Evolutionary conservation across 2,888 invertebrate species (phyloP), one percentile per base, ranked within the genome.

Genomic region (Ophion ellenae): DNA sequence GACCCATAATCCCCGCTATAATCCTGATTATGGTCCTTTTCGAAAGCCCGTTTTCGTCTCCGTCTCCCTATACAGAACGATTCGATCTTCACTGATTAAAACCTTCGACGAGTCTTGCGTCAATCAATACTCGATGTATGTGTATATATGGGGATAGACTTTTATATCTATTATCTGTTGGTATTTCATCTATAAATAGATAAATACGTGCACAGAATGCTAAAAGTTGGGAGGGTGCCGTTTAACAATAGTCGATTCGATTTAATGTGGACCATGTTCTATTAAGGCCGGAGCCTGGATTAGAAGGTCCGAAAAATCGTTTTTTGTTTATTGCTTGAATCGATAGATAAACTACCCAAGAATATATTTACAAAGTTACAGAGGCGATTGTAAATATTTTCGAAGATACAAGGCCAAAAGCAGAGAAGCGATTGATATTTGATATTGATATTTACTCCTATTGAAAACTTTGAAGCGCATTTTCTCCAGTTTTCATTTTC

Each of bases 1-100:
- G 82, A 45, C 67, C 92, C 89, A 92, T 92, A 92, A 93, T 93
- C 91, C 91, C 89, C 86, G 90, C 92, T 91, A 92, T 92, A 92
- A 93, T 91, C 91, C 92, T 93, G 93, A 93, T 94, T 93, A 92
- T 89, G 82, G 74, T 80, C 85, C 83, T 76, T 74, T 77, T 78
- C 78, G 61, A 82, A 83, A 83, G 81, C 85, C 79, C 36, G 32
- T 63, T 74, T 66, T 28, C 47, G 61, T 47, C 20, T 75, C 24
- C 40, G 74, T 73, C 11, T 74, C 36, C 73, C 74, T 67, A 36
- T 14, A 76, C 36, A 81, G 83, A 87, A 87, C 90, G 87, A 89
- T 90, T 90, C 90, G 89, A 90, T 91, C 89, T 90, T 76, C 53
- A 17, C 36, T 91, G 91, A 91, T 91, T 91, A 90, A 91, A 90